Conservation (phyloP, 1,140 invertebrate genomes). For the Popillia japonica region DNA sequence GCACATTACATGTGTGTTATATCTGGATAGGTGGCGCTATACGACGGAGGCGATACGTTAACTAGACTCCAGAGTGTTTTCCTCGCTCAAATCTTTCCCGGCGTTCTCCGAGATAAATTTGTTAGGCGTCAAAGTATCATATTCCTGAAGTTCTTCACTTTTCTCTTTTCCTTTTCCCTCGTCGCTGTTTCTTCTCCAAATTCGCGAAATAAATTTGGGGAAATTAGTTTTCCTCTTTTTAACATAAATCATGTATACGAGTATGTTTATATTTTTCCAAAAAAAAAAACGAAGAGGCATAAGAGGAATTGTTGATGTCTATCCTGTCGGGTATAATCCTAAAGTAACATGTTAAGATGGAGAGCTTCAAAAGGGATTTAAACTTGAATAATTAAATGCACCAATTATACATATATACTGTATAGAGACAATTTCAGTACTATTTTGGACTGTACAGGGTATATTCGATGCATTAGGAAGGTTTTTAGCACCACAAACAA, state of each 20-base stretch:
- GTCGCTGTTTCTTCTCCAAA: not conserved
- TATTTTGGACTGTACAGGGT: too few species aligned
- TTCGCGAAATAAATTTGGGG: conserved; percentile 3
- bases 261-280: not conserved
- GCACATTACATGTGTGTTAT: not conserved
- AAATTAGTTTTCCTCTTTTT: conserved; percentile 26
- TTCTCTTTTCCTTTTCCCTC: not conserved
- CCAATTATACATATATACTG: too few species aligned
- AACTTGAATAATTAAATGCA: too few species aligned
- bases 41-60: not conserved
- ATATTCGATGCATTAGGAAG: too few species aligned
- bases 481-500: too few species aligned
- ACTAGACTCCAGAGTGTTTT: conserved; percentile 26
- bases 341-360: not conserved
- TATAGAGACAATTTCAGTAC: too few species aligned
- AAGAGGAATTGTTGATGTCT: not conserved
- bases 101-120: conserved; percentile 21
- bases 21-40: not conserved
- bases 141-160: not conserved
- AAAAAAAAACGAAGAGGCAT: too few species aligned
- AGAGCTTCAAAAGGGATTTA: not conserved
- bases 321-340: not conserved
- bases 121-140: conserved; percentile 29
- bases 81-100: not conserved
- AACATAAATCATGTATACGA: not conserved